Evolutionary conservation across 2,797 vertebrate genomes (phyloP), one percentile per base, ranked within the genome.

Genomic region (Anguilla marmorata): DNA sequence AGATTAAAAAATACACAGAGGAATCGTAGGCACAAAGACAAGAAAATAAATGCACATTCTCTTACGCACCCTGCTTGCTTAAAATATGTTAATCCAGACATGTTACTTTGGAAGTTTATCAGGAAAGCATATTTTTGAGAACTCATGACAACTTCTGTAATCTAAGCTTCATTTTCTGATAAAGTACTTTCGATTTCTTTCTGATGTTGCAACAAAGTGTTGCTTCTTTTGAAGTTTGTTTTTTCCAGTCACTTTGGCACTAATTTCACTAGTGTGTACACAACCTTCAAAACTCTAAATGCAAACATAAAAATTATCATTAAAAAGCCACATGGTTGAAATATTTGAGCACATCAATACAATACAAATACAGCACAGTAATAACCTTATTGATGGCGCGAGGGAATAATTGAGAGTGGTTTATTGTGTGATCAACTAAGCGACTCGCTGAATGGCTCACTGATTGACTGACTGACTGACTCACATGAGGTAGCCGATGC

Each of bases 401-500:
- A 33, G 30, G 27, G 11, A 76, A 8, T 37, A 21, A 37, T 7
- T 33, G 69, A 74, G 9, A 33, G 72, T 80, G 76, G 8, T 21
- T 48, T 2, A 82, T 8, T n/a, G 45, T 2, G 24, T 82, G 21
- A 82, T 21, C 24, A 45, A 24, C 21, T 48, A 21, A 82, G 41
- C 21, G 37, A 37, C 3, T 48, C 21, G 50, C 19, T 50, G 37
- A 82, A 5, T 7, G 14, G 48, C 41, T 50, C 14, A 66, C 54
- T 58, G 37, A 58, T 4, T 50, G 82, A 58, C 9, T 50, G 82
- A 58, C 9, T 50, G 82, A 56, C 12, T 24, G 88, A 92, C 94
- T 95, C 91, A 99, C 97, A 96, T 97, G 91, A 99, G 96, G 85
- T 41, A 86, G 88, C 96, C 94, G 50, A 98, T 90, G 48, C 95